Base-by-base conservation (phyloP, 2,113 vertebrate genomes). In the Zapornia atra region DNA sequence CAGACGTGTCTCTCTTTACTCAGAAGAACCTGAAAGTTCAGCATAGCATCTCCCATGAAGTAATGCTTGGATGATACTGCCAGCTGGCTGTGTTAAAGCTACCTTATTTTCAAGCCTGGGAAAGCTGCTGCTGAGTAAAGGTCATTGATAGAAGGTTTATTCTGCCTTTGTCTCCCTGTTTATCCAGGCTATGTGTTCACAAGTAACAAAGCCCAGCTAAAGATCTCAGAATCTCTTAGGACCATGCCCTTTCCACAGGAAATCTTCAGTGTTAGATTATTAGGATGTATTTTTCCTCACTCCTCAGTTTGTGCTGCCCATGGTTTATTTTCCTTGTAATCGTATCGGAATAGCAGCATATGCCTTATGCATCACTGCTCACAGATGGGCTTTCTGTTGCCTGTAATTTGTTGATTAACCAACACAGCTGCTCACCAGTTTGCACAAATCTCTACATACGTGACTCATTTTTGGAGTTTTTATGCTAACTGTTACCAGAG, bases 1-100 rank as follows among this genome's bases (percentile, higher is more conserved):
- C 40, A 88, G 90, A 96, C 22, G 0, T 95, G 90, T 57, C 57
- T 92, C 36, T 96, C 89, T 90, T 31, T 95, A 90, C 93, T 93
- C 76, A 87, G 90, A 92, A 96, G 88, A 96, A 92, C 90, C 90
- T 96, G 96, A 94, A 97, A 95, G 96, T 90, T 97, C 86, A 96
- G 92, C 90, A 95, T 90, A 96, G 92, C 90, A 95, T 90, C 84
- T 96, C 34, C 53, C 0, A 5, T 97, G 96, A 96, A 97, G 96
- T 94, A 97, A 97, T 73, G 78, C 81, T 86, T 76, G 66, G 69
- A 71, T 83, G 90, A 59, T 91, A 82, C 46, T 96, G 95, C 93
- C 88, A 95, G 51, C 86, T 96, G 85, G 51, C 92, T 94, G 54
- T 66, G 54, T 94, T 90, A 70, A 73, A 96, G 51, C 88, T 81